Percentiles rank a stretch among this genome's conserved stretches.
Evolutionary conservation across 1,140 invertebrate species (phyloP).

Genomic region (Brachionus paranguensis): DNA sequence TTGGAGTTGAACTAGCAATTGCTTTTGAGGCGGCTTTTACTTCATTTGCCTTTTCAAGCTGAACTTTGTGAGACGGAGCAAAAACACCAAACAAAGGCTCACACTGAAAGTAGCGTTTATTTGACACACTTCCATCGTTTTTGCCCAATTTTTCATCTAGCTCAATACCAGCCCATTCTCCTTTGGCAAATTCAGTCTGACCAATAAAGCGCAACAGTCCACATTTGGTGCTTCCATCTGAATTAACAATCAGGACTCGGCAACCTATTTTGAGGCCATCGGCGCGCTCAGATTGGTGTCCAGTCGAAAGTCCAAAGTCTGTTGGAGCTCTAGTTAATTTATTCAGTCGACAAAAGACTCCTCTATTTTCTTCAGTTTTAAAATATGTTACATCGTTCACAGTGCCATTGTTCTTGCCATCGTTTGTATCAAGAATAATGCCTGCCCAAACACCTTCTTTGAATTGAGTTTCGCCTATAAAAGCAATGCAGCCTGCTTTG

Average conservation of each 20-base stretch:
- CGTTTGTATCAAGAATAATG: slow-evolving; percentile 51
- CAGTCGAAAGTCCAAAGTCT: background rate
- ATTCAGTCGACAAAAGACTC: slow-evolving; percentile 83
- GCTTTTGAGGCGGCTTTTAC: background rate
- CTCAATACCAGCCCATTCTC: slow-evolving; percentile 89
- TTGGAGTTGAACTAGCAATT: background rate
- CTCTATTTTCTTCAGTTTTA: slow-evolving; percentile 84
- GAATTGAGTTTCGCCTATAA: slow-evolving; percentile 81
- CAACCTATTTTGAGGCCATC: background rate
- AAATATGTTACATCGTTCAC: slow-evolving; percentile 56
- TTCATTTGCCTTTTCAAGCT: background rate
- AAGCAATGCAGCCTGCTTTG: slow-evolving; percentile 89
- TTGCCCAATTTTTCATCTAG: slow-evolving; percentile 85
- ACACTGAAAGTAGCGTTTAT: slow-evolving; percentile 85
- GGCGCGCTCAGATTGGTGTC: background rate
- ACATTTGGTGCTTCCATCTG: slow-evolving; percentile 64
- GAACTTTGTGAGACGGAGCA: slow-evolving; percentile 65
- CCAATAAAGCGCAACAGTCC: slow-evolving; percentile 79
- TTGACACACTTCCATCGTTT: slow-evolving; percentile 88
- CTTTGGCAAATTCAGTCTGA: slow-evolving; percentile 76
- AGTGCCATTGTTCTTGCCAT: slow-evolving; percentile 57
- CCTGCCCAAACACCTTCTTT: slow-evolving; percentile 55
- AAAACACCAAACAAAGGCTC: slow-evolving; percentile 81
- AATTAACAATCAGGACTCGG: slow-evolving; percentile 16
- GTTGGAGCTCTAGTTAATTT: slow-evolving; percentile 70